These are phyloP conservation scores for Barbus barbus DNA, from an alignment of 2,113 vertebrate genomes.

Conservation along the genomic window DNA sequence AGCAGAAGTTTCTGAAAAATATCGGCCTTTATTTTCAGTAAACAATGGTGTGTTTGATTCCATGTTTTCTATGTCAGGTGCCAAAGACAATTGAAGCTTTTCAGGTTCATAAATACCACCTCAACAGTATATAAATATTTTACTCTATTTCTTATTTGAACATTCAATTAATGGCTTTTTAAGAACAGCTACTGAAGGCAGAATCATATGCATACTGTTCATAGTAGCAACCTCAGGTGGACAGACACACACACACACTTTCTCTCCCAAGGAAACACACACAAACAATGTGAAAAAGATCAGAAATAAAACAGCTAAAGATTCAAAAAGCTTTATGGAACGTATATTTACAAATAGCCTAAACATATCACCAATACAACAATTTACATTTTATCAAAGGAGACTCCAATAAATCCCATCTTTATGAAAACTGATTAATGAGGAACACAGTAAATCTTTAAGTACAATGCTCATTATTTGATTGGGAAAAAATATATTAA, in stretches of 20 bases:
- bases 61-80: constrained; percentile 64
- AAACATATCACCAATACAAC: constrained; percentile 42
- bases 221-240: constrained; percentile 48
- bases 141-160: constrained; percentile 68
- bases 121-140: constrained; percentile 76
- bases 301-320: constrained; percentile 5
- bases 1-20: constrained; percentile 68
- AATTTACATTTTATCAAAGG: constrained; percentile 4
- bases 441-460: neutral
- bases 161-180: constrained; percentile 60
- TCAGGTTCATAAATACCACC: constrained; percentile 72
- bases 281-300: constrained; percentile 26
- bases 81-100: too few species aligned
- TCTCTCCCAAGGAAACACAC: constrained; percentile 27
- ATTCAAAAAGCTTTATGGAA: constrained; percentile 45
- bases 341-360: constrained; percentile 68
- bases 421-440: neutral
- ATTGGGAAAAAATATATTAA: constrained; percentile 15
- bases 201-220: constrained; percentile 59
- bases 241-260: constrained; percentile 45
- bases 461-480: neutral
- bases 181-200: constrained; percentile 40
- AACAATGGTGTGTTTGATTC: constrained; percentile 69
- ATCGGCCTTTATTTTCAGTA: constrained; percentile 77
- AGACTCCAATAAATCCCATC: neutral